Conservation (phyloP, 2,888 invertebrate species). For the Drosophila testacea region DNA sequence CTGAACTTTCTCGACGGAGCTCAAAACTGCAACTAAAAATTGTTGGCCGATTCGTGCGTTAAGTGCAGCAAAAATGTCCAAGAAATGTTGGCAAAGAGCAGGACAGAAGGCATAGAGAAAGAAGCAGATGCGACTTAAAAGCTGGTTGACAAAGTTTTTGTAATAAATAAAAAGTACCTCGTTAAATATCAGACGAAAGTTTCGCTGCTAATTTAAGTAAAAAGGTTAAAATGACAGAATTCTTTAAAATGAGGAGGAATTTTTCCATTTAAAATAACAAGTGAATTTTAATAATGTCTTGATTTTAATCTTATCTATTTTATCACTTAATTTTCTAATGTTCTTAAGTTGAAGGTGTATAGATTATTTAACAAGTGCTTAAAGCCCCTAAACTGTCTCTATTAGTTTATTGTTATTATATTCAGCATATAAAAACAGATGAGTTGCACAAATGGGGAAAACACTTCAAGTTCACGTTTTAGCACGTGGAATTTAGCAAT, state of each 20-base stretch:
- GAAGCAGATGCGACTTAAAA: background rate
- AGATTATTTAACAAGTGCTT: background rate
- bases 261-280: too few species aligned
- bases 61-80: slow-evolving; percentile 37
- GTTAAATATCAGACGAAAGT: slow-evolving; percentile 6
- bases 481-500: background rate
- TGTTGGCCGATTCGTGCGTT: slow-evolving; percentile 26
- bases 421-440: slow-evolving; percentile 2
- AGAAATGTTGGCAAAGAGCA: slow-evolving; percentile 2
- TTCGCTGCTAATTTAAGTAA: background rate
- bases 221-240: background rate
- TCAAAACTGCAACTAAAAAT: slow-evolving; percentile 74
- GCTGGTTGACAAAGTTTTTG: slow-evolving; percentile 18
- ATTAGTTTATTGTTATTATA: background rate
- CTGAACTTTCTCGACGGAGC: slow-evolving; percentile 76
- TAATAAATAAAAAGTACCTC: slow-evolving; percentile 5
- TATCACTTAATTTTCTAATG: too few species aligned
- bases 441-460: slow-evolving; percentile 31
- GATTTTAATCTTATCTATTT: too few species aligned
- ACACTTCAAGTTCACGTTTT: slow-evolving; percentile 37
- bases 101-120: background rate
- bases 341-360: background rate
- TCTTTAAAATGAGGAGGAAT: too few species aligned
- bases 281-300: too few species aligned
- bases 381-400: background rate